phyloP scores from a whole-genome alignment of 2,797 vertebrate species.

The Pipistrellus pygmaeus region DNA sequence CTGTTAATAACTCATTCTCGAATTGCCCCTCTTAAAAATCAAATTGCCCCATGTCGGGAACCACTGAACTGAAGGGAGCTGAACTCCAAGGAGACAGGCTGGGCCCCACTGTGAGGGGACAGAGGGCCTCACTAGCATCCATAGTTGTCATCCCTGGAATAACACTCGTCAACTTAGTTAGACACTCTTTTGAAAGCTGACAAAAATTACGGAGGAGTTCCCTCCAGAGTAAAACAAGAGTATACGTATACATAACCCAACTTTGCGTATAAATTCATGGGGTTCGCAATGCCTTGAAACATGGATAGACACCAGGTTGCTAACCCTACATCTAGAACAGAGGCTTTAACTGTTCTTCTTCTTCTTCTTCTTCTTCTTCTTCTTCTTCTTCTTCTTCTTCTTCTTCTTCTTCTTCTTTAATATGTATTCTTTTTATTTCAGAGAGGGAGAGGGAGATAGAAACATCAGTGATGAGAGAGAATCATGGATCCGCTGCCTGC shows the following conservation, averaged over 20 bases:
- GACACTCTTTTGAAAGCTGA: background rate
- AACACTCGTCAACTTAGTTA: background rate
- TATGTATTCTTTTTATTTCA: too few species aligned
- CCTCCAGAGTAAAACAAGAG: background rate
- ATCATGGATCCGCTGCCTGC: too few species aligned
- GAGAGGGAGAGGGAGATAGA: too few species aligned
- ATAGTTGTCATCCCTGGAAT: background rate
- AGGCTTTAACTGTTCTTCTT: background rate
- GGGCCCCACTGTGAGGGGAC: background rate
- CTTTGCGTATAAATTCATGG: background rate
- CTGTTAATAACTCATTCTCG: too few species aligned
- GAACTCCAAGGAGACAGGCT: background rate
- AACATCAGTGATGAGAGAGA: too few species aligned
- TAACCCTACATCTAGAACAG: background rate
- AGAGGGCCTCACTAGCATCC: background rate
- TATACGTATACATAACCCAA: background rate
- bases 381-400: too few species aligned
- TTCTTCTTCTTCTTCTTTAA: too few species aligned
- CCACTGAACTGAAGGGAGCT: too few species aligned
- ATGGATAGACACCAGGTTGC: background rate
- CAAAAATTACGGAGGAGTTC: background rate
- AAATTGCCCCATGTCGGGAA: too few species aligned
- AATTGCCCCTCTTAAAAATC: too few species aligned
- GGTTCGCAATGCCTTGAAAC: background rate
- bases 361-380: too few species aligned